phyloP scores from a whole-genome alignment of 2,888 invertebrate genomes.

The Cabera pusaria region DNA sequence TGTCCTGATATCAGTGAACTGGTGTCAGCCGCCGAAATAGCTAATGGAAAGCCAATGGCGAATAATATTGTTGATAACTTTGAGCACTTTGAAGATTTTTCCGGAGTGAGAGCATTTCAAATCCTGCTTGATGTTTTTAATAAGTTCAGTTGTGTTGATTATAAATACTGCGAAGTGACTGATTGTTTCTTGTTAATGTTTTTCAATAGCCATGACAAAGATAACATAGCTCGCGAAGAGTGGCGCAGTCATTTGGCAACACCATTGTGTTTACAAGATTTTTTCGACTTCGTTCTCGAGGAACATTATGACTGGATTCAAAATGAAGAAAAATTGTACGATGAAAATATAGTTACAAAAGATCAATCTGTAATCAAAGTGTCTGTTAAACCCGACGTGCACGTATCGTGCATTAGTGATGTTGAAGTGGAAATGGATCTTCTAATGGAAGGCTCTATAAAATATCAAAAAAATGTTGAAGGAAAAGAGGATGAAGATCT shows the following conservation, averaged over 20 bases:
- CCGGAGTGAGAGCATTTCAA: conserved; percentile 56
- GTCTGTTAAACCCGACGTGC: conserved; percentile 41
- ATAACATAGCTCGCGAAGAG: conserved; percentile 65
- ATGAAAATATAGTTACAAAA: conserved; percentile 44
- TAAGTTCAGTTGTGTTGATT: conserved; percentile 69
- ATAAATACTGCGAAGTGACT: conserved; percentile 73
- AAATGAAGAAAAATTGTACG: conserved; percentile 62
- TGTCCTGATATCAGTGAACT: conserved; percentile 73
- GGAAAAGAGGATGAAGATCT: conserved; percentile 39
- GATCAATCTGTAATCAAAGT: conserved; percentile 49
- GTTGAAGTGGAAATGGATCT: conserved; percentile 59
- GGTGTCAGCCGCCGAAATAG: conserved; percentile 67
- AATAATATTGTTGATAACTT: conserved; percentile 66
- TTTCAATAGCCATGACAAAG: conserved; percentile 65
- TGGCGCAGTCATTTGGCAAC: conserved; percentile 76
- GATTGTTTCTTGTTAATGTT: conserved; percentile 70
- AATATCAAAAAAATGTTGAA: conserved; percentile 53
- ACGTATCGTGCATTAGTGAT: conserved; percentile 55
- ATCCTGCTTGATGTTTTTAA: conserved; percentile 61
- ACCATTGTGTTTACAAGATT: conserved; percentile 79
- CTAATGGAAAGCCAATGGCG: conserved; percentile 51
- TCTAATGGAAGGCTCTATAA: conserved; percentile 71
- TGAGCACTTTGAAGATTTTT: conserved; percentile 71
- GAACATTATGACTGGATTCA: conserved; percentile 78
- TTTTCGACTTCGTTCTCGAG: conserved; percentile 76